Evolutionary conservation across 2,797 vertebrate genomes (phyloP).

Genomic region (Sorex maritimensis): DNA sequence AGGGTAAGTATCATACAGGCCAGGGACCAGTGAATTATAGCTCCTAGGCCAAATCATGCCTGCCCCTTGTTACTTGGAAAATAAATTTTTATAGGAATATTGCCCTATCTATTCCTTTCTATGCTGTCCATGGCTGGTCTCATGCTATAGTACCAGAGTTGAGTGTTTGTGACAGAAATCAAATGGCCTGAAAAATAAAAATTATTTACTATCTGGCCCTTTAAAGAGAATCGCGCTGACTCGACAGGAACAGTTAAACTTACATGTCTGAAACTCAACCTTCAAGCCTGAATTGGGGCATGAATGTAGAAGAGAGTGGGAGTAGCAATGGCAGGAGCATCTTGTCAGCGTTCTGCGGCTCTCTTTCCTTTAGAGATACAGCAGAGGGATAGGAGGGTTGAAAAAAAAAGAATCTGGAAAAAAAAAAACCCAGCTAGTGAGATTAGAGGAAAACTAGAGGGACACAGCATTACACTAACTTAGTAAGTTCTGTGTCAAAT

Average conservation of each 20-base stretch:
- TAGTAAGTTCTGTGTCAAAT: background rate
- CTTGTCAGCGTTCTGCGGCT: background rate
- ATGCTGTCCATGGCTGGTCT: background rate
- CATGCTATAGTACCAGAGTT: background rate
- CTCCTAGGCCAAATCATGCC: background rate
- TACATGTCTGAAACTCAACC: background rate
- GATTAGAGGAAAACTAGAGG: background rate
- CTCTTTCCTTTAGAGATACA: background rate
- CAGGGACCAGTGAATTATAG: background rate
- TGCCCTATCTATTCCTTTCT: background rate
- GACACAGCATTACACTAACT: background rate
- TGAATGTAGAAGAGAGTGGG: background rate
- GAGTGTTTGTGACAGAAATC: background rate
- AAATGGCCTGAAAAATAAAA: background rate
- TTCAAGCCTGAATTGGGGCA: background rate
- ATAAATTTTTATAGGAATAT: constrained; percentile 44
- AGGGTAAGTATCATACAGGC: background rate
- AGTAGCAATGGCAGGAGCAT: background rate
- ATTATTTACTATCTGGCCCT: background rate
- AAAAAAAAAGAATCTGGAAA: background rate
- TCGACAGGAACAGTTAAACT: background rate
- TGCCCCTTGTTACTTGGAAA: background rate
- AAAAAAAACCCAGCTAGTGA: background rate
- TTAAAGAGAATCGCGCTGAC: background rate
- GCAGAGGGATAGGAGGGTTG: too few species aligned